Evolutionary conservation across 2,888 invertebrate genomes (phyloP), one percentile per base, ranked within the genome.

Genomic region (Rhagonycha lutea): DNA sequence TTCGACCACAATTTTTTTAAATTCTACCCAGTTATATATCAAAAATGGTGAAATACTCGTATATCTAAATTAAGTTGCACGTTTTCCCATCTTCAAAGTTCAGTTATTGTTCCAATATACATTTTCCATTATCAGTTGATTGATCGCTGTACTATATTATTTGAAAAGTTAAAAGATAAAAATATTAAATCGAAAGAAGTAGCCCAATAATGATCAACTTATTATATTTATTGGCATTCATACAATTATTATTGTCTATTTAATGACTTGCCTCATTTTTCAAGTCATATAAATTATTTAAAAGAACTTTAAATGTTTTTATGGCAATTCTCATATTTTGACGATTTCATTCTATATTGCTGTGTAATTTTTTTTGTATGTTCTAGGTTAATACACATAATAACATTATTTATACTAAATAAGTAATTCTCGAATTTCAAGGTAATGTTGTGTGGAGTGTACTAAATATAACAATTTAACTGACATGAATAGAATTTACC

Each of bases 141-240:
- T 67, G 72, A 72, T 72, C 68, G 60, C 68, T 23, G 68, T 29
- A 47, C 68, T 63, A 67, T 61, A 72, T 72, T 61, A 72, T 72
- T 68, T 72, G 14, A 61, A 68, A 68, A 68, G 72, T 63, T 68
- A 72, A 72, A 68, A 68, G 68, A 67, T 68, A 68, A 72, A 47
- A 72, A 68, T 67, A 72, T 72, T 72, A 68, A 68, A 72, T 72
- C 47, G 68, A 72, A 72, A 68, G 26, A 72, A 68, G 61, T 72
- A 61, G 67, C 68, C 29, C 72, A 68, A 68, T 72, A 68, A 72
- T 61, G 61, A 68, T 61, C 12, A 72, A 67, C 72, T 72, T 68
- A 68, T 72, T 72, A 72, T 72, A 28, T 72, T 72, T 72, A 29
- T 72, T 68, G 29, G 63, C 61, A 47, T 47, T 47, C 47, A 2